These are phyloP conservation scores for Paguma larvata DNA, from an alignment of 2,797 vertebrate genomes.

Conservation along the genomic window DNA sequence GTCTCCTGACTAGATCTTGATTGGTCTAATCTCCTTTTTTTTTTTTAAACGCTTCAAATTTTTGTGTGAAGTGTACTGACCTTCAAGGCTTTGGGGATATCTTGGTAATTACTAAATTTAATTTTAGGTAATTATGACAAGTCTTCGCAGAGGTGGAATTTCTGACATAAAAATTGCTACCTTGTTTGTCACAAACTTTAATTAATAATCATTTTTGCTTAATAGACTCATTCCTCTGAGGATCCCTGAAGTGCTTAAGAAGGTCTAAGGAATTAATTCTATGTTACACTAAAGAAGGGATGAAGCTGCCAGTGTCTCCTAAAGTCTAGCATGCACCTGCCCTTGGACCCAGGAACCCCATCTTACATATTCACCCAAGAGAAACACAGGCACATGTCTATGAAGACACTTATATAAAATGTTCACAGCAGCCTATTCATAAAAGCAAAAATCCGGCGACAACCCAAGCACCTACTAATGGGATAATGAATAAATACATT, in stretches of 20 bases:
- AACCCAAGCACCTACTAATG: neutral
- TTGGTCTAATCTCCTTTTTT: slow-evolving; percentile 35
- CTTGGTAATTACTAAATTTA: slow-evolving; percentile 70
- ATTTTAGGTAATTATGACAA: slow-evolving; percentile 72
- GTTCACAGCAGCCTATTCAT: neutral
- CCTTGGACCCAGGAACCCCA: neutral
- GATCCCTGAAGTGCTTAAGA: slow-evolving; percentile 25
- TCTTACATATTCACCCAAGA: neutral
- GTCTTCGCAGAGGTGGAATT: slow-evolving; percentile 15
- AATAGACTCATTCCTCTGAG: slow-evolving; percentile 60
- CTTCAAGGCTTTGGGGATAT: slow-evolving; percentile 40
- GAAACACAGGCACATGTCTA: neutral
- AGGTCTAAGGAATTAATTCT: neutral
- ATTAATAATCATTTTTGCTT: slow-evolving; percentile 62
- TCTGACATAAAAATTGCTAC: slow-evolving; percentile 53
- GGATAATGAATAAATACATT: neutral
- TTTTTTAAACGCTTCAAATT: neutral
- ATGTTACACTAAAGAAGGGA: neutral
- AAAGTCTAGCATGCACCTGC: neutral
- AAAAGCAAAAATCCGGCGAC: neutral
- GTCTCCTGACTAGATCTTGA: neutral
- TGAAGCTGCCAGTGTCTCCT: neutral
- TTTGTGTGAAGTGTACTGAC: slow-evolving; percentile 59
- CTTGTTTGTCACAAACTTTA: slow-evolving; percentile 67
- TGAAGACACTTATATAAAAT: neutral